Base-by-base conservation (phyloP, 2,888 invertebrate species). In the Auanema sp. region DNA sequence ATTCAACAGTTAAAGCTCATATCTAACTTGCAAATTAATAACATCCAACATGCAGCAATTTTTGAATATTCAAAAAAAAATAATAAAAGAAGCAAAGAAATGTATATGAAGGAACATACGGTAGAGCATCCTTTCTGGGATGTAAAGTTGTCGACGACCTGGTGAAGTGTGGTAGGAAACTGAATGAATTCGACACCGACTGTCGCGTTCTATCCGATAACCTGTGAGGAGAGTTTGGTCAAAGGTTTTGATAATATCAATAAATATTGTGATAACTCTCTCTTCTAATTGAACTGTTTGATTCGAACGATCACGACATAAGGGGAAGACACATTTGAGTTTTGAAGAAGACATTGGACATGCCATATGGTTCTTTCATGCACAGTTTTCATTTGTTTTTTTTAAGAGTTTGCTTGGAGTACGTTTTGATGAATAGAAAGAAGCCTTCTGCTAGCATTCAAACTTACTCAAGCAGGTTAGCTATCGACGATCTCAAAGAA, bases 91-190 rank as follows among this genome's bases (percentile, higher is more conserved):
- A 47, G 16, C 47, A 47, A 47, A 33, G 33, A 33, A 33, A 33
- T 33, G 33, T 33, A 33, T 33, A 5, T 33, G 33, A 33, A 33
- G 33, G 33, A 24, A 68, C 77, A 61, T 75, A 77, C 77, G 72
- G 72, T 60, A 77, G 65, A 16, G 77, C 75, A 50, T 76, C 77
- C 66, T 76, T 77, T 53, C 77, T 53, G 49, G 71, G 73, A 51
- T 69, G 70, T 59, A 75, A 60, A 61, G 72, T 72, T 52, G 67
- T 68, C 3, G 72, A 73, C 18, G 74, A 71, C 49, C 75, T 72
- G 16, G 71, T 72, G 65, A 77, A 76, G 54, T 74, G 72, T 25
- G 77, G 77, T 57, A 77, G 66, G 58, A 73, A 72, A 53, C 68
- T 71, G 60, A 77, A 66, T 24, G 77, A 77, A 58, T 69, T 65